Percentiles rank a stretch among this genome's conserved stretches.
Evolutionary conservation across 2,113 vertebrate genomes (phyloP).

Genomic region (Pachyramphus minor): DNA sequence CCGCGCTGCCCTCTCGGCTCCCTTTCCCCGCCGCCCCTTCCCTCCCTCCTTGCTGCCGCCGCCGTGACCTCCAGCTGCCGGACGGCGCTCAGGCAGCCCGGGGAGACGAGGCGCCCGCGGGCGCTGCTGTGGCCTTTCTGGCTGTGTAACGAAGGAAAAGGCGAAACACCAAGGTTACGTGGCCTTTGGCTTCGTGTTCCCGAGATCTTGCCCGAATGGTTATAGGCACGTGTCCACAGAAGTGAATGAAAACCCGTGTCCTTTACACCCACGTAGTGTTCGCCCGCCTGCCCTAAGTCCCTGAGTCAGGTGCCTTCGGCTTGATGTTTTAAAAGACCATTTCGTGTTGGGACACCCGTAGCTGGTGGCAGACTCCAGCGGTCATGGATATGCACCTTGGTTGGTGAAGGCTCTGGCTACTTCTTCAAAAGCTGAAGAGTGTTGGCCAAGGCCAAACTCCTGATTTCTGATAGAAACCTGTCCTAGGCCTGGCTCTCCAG

Average conservation of each 20-base stretch:
- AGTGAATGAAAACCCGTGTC: neutral
- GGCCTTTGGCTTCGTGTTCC: neutral
- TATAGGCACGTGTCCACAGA: rapidly evolving
- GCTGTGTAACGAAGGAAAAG: neutral
- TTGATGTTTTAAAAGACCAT: rapidly evolving
- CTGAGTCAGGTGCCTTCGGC: neutral
- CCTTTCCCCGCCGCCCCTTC: neutral
- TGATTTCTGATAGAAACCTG: rapidly evolving
- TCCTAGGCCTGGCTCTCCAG: neutral
- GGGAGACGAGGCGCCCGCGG: neutral
- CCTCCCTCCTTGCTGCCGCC: too few relatives aligned
- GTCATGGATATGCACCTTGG: rapidly evolving
- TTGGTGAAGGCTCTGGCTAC: rapidly evolving
- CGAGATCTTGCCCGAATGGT: too few relatives aligned
- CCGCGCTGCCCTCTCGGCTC: too few relatives aligned
- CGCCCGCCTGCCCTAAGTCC: rapidly evolving
- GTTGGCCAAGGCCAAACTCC: neutral
- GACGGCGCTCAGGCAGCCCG: neutral
- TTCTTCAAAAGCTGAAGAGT: rapidly evolving
- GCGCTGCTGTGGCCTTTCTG: neutral
- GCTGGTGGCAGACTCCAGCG: rapidly evolving
- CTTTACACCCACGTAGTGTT: rapidly evolving
- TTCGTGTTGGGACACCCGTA: too few relatives aligned
- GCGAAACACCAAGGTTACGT: rapidly evolving
- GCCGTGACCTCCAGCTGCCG: neutral